phyloP scores from a whole-genome alignment of 2,113 vertebrate genomes.

The Clarias macrocephalus region DNA sequence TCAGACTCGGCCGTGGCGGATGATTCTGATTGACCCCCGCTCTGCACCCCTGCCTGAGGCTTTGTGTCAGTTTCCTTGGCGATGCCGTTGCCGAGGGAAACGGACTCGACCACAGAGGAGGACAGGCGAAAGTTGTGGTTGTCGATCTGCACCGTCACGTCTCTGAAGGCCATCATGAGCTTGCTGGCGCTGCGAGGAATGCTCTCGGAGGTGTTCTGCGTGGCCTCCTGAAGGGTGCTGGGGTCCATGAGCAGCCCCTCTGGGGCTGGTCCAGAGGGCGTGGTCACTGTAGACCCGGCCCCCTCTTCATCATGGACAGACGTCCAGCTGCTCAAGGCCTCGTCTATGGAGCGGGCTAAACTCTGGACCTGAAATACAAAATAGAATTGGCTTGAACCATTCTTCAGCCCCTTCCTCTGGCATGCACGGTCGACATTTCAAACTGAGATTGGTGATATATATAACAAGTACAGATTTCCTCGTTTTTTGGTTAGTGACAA shows the following conservation, averaged over 20 bases:
- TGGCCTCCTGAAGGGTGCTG: constrained; percentile 69
- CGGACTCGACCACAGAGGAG: constrained; percentile 81
- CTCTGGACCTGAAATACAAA: constrained; percentile 84
- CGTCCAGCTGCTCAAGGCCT: constrained; percentile 90
- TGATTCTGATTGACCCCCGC: constrained; percentile 36
- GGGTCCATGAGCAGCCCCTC: constrained; percentile 75
- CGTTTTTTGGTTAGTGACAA: neutral
- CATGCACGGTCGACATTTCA: no score
- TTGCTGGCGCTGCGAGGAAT: constrained; percentile 87
- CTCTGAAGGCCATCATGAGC: constrained; percentile 97
- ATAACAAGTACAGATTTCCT: neutral
- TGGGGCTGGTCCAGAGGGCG: constrained; percentile 49
- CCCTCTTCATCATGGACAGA: constrained; percentile 77
- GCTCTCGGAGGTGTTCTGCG: constrained; percentile 71
- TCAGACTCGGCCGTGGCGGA: constrained; percentile 56
- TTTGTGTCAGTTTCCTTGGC: constrained; percentile 56
- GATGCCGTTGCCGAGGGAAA: constrained; percentile 85
- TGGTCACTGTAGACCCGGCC: constrained; percentile 52
- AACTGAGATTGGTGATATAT: no score
- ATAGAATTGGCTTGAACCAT: neutral
- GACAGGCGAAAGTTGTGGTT: constrained; percentile 95
- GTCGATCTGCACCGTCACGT: constrained; percentile 96
- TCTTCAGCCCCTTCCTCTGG: neutral
- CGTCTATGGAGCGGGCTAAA: constrained; percentile 95
- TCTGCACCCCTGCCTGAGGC: constrained; percentile 54